Conservation (phyloP, 2,113 vertebrate genomes). For the Chaenogobius annularis region DNA sequence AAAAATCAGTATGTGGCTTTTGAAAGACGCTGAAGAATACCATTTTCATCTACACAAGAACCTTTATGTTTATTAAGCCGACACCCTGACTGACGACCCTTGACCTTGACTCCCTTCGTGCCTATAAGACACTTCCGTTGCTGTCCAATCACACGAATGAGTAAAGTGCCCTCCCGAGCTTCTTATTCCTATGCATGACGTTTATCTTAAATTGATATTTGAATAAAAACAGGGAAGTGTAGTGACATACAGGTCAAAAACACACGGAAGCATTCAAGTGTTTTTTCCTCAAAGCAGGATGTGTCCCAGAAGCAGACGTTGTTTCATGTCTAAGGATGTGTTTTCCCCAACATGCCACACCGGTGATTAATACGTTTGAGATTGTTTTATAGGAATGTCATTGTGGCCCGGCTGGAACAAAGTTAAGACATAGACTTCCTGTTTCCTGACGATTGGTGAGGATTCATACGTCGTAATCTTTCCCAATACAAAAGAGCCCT, state of each 20-base stretch:
- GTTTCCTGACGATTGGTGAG: constrained; percentile 40
- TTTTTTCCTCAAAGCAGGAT: constrained; percentile 79
- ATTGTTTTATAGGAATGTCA: constrained; percentile 71
- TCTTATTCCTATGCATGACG: constrained; percentile 8
- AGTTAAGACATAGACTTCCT: constrained; percentile 45
- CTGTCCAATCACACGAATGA: constrained; percentile 43
- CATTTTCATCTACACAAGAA: constrained; percentile 8
- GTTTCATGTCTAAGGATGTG: constrained; percentile 68
- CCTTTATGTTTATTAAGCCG: constrained; percentile 17
- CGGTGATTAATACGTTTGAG: constrained; percentile 73
- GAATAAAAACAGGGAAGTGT: constrained; percentile 70
- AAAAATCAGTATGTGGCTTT: not conserved
- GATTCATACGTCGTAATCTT: constrained; percentile 46
- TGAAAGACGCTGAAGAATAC: constrained; percentile 13
- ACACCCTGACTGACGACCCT: constrained; percentile 31
- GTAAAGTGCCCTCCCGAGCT: constrained; percentile 16
- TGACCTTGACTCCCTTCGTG: constrained; percentile 48
- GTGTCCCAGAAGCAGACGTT: constrained; percentile 30
- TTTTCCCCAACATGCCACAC: constrained; percentile 64
- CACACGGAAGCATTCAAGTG: constrained; percentile 76
- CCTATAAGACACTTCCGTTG: constrained; percentile 67
- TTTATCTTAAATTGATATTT: constrained; percentile 24
- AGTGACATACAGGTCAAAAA: constrained; percentile 68
- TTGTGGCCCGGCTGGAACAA: constrained; percentile 58
- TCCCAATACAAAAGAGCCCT: constrained; percentile 8